Evolutionary conservation across 2,113 vertebrate genomes (phyloP).

Genomic region (Seriola aureovittata): DNA sequence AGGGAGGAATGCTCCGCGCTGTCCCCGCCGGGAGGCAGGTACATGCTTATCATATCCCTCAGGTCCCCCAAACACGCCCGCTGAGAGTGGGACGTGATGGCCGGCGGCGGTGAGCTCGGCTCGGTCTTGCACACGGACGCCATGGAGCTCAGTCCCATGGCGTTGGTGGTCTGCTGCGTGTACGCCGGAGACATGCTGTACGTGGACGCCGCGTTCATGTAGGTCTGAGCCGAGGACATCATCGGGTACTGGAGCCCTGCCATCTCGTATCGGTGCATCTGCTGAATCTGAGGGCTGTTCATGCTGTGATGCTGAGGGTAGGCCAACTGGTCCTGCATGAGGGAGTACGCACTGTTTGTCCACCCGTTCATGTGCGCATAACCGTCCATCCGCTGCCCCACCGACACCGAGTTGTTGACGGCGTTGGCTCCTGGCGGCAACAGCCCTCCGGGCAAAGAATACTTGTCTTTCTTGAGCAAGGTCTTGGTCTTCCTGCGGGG

Average conservation of each 20-base stretch:
- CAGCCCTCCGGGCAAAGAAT: slow-evolving; percentile 93
- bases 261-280: slow-evolving; percentile 99
- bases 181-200: slow-evolving; percentile 93
- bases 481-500: slow-evolving; percentile 99
- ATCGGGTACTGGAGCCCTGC: slow-evolving; percentile 97
- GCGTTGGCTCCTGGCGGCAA: slow-evolving; percentile 88
- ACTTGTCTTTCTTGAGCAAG: slow-evolving; percentile 99
- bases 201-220: slow-evolving; percentile 94
- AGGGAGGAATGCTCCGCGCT: slow-evolving; percentile 91
- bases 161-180: slow-evolving; percentile 90
- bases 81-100: slow-evolving; percentile 96
- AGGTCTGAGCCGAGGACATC: slow-evolving; percentile 96
- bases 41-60: slow-evolving; percentile 99
- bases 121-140: slow-evolving; percentile 95
- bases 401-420: slow-evolving; percentile 91
- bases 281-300: slow-evolving; percentile 94
- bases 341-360: slow-evolving; percentile 96
- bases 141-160: slow-evolving; percentile 94
- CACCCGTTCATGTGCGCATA: slow-evolving; percentile 98
- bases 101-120: slow-evolving; percentile 95
- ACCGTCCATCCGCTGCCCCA: slow-evolving; percentile 95
- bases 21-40: slow-evolving; percentile 96
- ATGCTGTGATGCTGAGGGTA: slow-evolving; percentile 95
- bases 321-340: slow-evolving; percentile 97
- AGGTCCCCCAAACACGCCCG: slow-evolving; percentile 97